Conservation (phyloP, 2,113 vertebrate genomes). For the Aspiorhynchus laticeps region DNA sequence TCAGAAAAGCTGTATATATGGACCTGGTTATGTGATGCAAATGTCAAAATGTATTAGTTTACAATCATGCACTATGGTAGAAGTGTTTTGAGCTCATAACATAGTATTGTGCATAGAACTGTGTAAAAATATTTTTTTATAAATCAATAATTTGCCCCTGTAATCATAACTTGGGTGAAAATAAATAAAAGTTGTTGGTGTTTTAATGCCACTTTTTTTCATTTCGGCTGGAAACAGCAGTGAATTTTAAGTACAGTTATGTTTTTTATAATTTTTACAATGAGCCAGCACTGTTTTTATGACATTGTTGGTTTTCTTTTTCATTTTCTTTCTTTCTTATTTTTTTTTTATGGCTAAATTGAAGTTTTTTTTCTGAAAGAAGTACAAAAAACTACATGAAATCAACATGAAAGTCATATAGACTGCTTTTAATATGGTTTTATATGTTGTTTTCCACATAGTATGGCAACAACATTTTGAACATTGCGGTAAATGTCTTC, state of each 20-base stretch:
- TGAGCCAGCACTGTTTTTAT: neutral
- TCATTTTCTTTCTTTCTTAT: too few species aligned
- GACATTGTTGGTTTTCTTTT: neutral
- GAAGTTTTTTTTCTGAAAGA: too few species aligned
- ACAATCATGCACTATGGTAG: too few species aligned
- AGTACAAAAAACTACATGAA: neutral
- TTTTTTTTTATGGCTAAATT: too few species aligned
- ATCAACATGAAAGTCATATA: neutral
- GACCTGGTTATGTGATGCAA: neutral
- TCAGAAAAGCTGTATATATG: neutral
- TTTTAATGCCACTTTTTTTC: neutral
- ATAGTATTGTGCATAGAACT: neutral
- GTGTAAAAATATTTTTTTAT: neutral
- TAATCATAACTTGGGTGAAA: neutral
- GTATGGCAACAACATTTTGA: neutral
- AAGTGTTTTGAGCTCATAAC: neutral
- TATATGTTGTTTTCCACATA: neutral
- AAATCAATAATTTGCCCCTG: neutral
- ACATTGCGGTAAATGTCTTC: neutral
- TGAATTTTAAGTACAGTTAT: too few species aligned
- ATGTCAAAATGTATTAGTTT: neutral
- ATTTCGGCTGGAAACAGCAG: too few species aligned
- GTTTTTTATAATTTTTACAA: too few species aligned
- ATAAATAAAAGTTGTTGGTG: neutral
- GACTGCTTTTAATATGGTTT: neutral